Percentiles rank a stretch among this genome's conserved stretches.
phyloP scores from a whole-genome alignment of 2,888 invertebrate genomes.

The Orthosia gracilis region DNA sequence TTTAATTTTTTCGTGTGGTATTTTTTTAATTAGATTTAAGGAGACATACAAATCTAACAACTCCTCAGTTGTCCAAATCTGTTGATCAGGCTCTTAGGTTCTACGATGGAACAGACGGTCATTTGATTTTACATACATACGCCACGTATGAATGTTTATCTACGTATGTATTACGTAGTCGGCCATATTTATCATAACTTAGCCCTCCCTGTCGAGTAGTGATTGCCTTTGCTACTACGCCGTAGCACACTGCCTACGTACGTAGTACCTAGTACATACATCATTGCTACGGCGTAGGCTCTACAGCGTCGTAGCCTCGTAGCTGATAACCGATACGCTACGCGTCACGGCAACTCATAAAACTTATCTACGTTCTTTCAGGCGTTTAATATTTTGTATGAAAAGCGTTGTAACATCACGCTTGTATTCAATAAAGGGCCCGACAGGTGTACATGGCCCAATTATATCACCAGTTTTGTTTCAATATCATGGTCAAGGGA shows the following conservation, averaged over 20 bases:
- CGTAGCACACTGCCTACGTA: slow-evolving; percentile 25
- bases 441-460: too few species aligned
- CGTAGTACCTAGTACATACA: too few species aligned
- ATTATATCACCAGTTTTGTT: not conserved
- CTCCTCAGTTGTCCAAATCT: not conserved
- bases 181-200: not conserved
- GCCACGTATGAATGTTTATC: too few species aligned
- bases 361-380: not conserved
- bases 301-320: slow-evolving; percentile 2
- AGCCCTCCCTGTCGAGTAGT: too few species aligned
- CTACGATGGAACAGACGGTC: not conserved
- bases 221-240: slow-evolving; percentile 19
- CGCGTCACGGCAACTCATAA: slow-evolving; percentile 1
- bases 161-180: too few species aligned
- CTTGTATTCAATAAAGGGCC: too few species aligned
- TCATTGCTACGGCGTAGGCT: slow-evolving; percentile 38
- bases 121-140: too few species aligned
- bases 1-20: too few species aligned
- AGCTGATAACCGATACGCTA: slow-evolving; percentile 10
- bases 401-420: not conserved
- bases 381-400: not conserved
- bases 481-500: not conserved
- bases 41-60: not conserved
- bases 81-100: not conserved
- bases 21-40: too few species aligned